These are phyloP conservation scores for Rynchops niger DNA, from an alignment of 2,113 vertebrate species.

Conservation along the genomic window DNA sequence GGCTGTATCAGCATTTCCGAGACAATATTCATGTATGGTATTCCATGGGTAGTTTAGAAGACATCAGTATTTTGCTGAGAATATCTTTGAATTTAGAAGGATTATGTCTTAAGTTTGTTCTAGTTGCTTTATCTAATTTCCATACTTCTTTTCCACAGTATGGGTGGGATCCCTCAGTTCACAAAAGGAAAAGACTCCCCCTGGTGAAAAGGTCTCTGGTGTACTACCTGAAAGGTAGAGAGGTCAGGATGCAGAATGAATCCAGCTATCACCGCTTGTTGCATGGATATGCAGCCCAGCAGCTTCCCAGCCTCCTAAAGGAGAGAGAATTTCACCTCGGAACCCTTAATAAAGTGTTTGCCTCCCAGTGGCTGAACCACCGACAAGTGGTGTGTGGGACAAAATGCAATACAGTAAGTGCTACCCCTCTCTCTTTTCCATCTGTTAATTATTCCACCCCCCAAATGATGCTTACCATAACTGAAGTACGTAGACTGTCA, in stretches of 20 bases:
- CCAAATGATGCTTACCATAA: fast-evolving
- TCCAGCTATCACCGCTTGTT: conserved; percentile 82
- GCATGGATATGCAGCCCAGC: conserved; percentile 88
- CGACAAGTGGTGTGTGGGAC: conserved; percentile 97
- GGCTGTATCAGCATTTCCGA: not conserved
- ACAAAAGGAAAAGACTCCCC: conserved; percentile 82
- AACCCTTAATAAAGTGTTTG: conserved; percentile 97
- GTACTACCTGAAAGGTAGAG: conserved; percentile 89
- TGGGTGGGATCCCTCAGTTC: conserved; percentile 73
- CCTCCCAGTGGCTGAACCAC: conserved; percentile 98
- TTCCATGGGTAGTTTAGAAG: not conserved
- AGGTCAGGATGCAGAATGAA: conserved; percentile 89
- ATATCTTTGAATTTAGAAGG: not conserved
- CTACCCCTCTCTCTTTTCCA: not conserved
- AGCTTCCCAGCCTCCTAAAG: conserved; percentile 89
- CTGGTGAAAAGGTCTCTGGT: conserved; percentile 87
- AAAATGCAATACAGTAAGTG: conserved; percentile 97
- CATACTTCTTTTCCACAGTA: conserved; percentile 52
- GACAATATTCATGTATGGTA: not conserved
- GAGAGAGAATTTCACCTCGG: conserved; percentile 93
- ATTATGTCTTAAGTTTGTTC: not conserved
- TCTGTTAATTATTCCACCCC: not conserved
- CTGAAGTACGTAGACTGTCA: not conserved
- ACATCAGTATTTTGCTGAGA: not conserved
- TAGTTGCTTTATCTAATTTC: not conserved